Percentiles rank a stretch among this genome's conserved stretches.
phyloP scores from a whole-genome alignment of 2,888 invertebrate species.

The Yponomeuta sedellus region DNA sequence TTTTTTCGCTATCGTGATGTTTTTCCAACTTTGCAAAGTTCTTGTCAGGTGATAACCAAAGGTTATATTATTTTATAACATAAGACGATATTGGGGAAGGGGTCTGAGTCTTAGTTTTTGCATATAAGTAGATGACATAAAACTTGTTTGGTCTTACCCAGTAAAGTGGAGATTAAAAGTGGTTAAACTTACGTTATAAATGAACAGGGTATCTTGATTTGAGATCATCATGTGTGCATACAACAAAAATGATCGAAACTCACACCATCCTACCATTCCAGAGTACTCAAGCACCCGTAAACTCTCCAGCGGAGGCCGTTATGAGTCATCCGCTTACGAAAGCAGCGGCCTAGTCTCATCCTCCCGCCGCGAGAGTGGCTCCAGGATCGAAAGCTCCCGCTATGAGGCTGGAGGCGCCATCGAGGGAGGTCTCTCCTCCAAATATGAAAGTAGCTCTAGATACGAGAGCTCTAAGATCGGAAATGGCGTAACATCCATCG shows the following conservation, averaged over 20 bases:
- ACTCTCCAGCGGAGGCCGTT: constrained; percentile 52
- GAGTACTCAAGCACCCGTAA: constrained; percentile 64
- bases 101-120: too few relatives aligned
- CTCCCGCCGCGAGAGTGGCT: constrained; percentile 60
- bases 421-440: constrained; percentile 50
- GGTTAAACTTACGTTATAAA: too few relatives aligned
- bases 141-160: too few relatives aligned
- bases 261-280: neutral
- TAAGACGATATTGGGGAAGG: too few relatives aligned
- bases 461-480: constrained; percentile 30
- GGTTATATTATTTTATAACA: too few relatives aligned
- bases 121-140: too few relatives aligned
- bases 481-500: constrained; percentile 30
- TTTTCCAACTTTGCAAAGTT: too few relatives aligned
- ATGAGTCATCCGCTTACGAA: constrained; percentile 54
- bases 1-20: too few relatives aligned
- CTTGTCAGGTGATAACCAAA: too few relatives aligned
- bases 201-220: too few relatives aligned
- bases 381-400: constrained; percentile 47
- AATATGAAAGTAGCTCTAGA: constrained; percentile 58
- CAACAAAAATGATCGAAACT: neutral
- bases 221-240: too few relatives aligned
- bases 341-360: constrained; percentile 46
- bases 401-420: constrained; percentile 46
- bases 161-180: too few relatives aligned